Base-by-base conservation (phyloP, 2,113 vertebrate genomes). In the Chaetura pelagica region DNA sequence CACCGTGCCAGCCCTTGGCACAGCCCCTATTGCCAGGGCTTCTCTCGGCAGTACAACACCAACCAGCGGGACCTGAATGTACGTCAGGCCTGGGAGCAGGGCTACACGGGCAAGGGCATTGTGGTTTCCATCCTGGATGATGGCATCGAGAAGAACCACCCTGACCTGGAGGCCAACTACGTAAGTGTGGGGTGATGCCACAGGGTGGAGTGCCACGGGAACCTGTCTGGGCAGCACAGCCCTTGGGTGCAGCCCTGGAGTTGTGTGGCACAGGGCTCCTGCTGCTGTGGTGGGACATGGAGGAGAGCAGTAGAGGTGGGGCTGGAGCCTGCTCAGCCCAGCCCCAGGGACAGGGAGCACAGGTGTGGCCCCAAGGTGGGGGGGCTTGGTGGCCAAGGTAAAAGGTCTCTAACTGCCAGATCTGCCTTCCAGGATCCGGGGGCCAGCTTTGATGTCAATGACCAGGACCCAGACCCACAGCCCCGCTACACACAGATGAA, bases 61-160 rank as follows among this genome's bases (percentile, higher is more conserved):
- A 98, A 98, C 95, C 99, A 98, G 90, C 98, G 98, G 69, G 99
- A 99, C 98, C 97, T 99, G 97, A 99, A 99, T 0, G 99, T 99
- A 92, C 98, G 98, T 90, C 98, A 98, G 87, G 99, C 99, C 40
- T 99, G 99, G 99, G 98, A 98, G 35, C 98, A 99, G 97, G 99
- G 99, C 91, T 99, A 98, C 97, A 99, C 99, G 0, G 99, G 99
- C 49, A 98, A 97, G 64, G 99, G 99, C 40, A 98, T 99, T 2
- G 99, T 99, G 55, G 99, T 99, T 77, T 99, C 99, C 93, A 99
- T 99, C 95, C 97, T 99, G 97, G 99, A 99, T 35, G 99, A 99
- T 1, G 99, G 99, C 78, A 99, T 99, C 6, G 99, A 99, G 97
- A 99, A 99, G 98, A 99, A 99, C 97, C 99, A 99, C 93, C 99